Percentiles rank a stretch among this genome's conserved stretches.
phyloP scores from a whole-genome alignment of 2,113 vertebrate species.

The Pollimyrus isidori region DNA sequence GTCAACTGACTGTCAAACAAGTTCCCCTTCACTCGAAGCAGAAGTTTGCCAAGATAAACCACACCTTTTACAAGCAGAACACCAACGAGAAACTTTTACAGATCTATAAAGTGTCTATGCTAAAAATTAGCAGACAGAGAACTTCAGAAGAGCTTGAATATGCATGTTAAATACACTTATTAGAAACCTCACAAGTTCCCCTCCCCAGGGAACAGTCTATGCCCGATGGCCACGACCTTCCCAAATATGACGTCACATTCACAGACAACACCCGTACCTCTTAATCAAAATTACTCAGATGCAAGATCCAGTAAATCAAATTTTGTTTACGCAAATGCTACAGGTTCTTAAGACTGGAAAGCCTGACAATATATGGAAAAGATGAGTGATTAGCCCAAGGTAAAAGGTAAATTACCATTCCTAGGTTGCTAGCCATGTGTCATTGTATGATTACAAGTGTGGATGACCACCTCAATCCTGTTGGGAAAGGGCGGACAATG shows the following conservation, averaged over 20 bases:
- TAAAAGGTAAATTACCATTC: background rate
- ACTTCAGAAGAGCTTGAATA: background rate
- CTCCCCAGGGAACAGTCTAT: background rate
- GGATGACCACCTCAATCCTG: background rate
- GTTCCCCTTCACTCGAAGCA: background rate
- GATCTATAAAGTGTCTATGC: background rate
- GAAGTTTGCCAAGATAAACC: background rate
- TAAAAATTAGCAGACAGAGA: background rate
- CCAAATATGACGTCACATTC: background rate
- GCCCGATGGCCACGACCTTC: background rate
- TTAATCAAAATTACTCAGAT: background rate
- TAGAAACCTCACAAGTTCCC: background rate
- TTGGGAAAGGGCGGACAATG: background rate
- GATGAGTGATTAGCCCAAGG: background rate
- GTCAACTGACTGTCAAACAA: background rate
- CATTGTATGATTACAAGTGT: background rate
- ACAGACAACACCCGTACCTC: background rate
- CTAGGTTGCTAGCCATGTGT: background rate
- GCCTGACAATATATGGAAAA: background rate
- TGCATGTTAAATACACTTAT: background rate
- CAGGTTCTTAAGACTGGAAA: background rate
- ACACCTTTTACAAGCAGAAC: background rate
- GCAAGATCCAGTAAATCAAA: background rate
- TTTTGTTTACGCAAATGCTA: background rate
- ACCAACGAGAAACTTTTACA: background rate